Base-by-base conservation (phyloP, 2,797 vertebrate species). In the Sebastes jordani region DNA sequence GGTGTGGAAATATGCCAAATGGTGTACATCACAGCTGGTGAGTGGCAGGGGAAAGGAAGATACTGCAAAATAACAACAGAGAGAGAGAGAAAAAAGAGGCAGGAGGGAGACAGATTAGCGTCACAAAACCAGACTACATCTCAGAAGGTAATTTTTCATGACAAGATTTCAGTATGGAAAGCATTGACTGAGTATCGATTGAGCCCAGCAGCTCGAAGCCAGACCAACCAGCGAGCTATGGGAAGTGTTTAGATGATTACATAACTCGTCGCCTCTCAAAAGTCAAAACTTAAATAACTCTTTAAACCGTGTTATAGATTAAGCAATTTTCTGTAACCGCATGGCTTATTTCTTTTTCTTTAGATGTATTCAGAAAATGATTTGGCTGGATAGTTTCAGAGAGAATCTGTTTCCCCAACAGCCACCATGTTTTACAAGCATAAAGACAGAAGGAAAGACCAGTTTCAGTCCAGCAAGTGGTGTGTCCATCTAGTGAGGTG, bases 121-220 rank as follows among this genome's bases (percentile, higher is more conserved):
- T 73, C 82, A 83, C 71, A 75, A 73, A 84, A 60, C 68, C 59
- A 76, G 52, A 63, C 23, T 27, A 32, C 34, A 72, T 81, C 59
- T 78, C 30, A 71, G 72, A 64, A 56, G 74, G 61, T 55, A 49
- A 83, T 83, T 67, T 72, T 76, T 86, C 4, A 2, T 74, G 74
- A 56, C 63, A 83, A 68, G 54, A 74, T 86, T 78, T 89, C 61
- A 63, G 77, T 75, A 66, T 74, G 55, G 56, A 83, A 83, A 75
- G 10, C 62, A 80, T 79, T 11, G 76, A 86, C 59, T 56, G 29
- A 54, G 62, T 71, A 90, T 87, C 7, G 78, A 85, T 79, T 76
- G 63, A 86, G 76, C 30, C 68, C n/a, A 2, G 56, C 56, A 83
- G 82, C 80, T 83, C 20, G 68, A 82, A 82, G 65, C 25, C 52